Evolutionary conservation across 2,113 vertebrate genomes (phyloP).

Genomic region (Pollimyrus isidori): DNA sequence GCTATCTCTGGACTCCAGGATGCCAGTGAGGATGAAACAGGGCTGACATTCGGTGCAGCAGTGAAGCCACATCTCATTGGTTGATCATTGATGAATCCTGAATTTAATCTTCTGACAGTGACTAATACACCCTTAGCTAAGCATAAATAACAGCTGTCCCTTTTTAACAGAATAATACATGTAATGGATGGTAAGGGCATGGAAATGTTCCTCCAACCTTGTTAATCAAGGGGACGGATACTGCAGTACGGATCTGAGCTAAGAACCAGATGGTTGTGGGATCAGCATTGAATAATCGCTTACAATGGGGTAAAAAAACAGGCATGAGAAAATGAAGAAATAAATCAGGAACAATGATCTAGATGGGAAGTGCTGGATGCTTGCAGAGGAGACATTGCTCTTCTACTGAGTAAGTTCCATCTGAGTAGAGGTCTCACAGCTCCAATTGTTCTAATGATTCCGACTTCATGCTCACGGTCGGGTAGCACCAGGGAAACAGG

Average conservation of each 20-base stretch:
- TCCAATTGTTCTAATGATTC: background rate
- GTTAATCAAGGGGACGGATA: background rate
- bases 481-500: background rate
- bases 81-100: background rate
- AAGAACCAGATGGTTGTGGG: background rate
- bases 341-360: background rate
- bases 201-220: background rate
- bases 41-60: background rate
- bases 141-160: constrained; percentile 4
- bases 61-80: background rate
- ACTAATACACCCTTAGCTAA: background rate
- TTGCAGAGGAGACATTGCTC: background rate
- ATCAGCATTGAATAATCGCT: background rate
- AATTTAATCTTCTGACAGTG: constrained; percentile 7
- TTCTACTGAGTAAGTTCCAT: background rate
- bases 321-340: background rate
- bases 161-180: background rate
- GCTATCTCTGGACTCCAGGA: background rate
- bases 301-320: background rate
- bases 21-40: background rate
- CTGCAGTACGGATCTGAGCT: background rate
- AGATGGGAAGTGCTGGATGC: background rate
- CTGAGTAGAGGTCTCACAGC: background rate
- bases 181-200: constrained; percentile 16
- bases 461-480: background rate